Evolutionary conservation across 2,888 invertebrate species (phyloP), one percentile per base, ranked within the genome.

Genomic region (Omphaloscelis lunosa): DNA sequence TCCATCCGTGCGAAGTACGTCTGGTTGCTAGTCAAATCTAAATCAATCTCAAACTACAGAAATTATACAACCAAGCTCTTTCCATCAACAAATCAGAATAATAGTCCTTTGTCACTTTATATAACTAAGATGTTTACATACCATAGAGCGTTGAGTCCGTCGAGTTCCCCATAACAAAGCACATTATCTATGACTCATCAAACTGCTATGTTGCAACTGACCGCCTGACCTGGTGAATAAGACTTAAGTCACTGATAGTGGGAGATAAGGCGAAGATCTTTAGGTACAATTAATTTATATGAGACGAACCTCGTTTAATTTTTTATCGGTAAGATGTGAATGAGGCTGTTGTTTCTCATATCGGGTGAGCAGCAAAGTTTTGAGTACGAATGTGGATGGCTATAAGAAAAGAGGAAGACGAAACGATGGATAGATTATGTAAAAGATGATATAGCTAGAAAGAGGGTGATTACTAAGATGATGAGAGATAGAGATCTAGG

Each of bases 91-190:
- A 53, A 53, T 58, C 45, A 23, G 53, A 41, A 82, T 72, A 81
- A 84, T 75, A 63, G 17, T 29, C 59, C 62, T 75, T 75, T 77
- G 80, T 80, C 39, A 65, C 56, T 34, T 29, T 62, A 61, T 41
- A 72, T 23, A 65, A 51, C 78, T 45, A 56, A 58, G 48, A 76
- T 85, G 84, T 86, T 85, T 84, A 79, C 85, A 80, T 81, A 75
- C 80, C 80, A 68, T 75, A 73, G 85, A 59, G 11, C 27, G 65
- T 0, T 65, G n/a, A 72, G 41, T 71, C 79, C 78, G 39, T 69
- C 70, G 41, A 48, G 79, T 83, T 85, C 59, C 71, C 84, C 70
- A 88, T 84, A 89, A 89, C 89, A 89, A 86, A 84, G 88, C 86
- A 66, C 76, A 79, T 86, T 89, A 77, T 87, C 77, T 75, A 63